Percentiles rank a stretch among this genome's conserved stretches.
These are phyloP conservation scores for Fabriciana adippe DNA, from an alignment of 2,888 invertebrate genomes.

Conservation along the genomic window DNA sequence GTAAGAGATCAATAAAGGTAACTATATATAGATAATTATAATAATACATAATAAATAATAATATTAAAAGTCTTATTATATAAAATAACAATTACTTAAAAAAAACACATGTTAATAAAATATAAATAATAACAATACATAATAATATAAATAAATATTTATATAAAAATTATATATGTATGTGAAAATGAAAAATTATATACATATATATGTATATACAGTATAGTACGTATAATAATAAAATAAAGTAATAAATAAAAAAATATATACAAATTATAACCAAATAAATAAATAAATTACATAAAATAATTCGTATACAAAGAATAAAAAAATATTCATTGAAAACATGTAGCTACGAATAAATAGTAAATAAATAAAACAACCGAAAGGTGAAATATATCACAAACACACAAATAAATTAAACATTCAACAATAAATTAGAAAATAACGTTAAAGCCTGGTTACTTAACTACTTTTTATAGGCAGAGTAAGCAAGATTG, in stretches of 20 bases:
- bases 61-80: conserved; percentile 3
- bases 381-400: conserved; percentile 61
- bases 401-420: conserved; percentile 56
- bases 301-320: conserved; percentile 30
- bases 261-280: conserved; percentile 32
- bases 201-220: too few relatives aligned
- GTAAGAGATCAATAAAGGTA: conserved; percentile 37
- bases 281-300: conserved; percentile 33
- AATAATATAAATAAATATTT: neutral
- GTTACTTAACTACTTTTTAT: conserved; percentile 59
- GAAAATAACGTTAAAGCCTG: conserved; percentile 34
- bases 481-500: conserved; percentile 69
- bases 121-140: conserved; percentile 13
- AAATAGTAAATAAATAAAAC: conserved; percentile 50
- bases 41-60: conserved; percentile 13
- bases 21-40: conserved; percentile 14
- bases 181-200: too few relatives aligned
- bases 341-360: conserved; percentile 60
- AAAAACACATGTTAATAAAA: conserved; percentile 5
- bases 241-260: conserved; percentile 30
- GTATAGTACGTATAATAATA: neutral
- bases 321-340: conserved; percentile 55
- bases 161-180: too few relatives aligned
- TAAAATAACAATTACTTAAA: conserved; percentile 14
- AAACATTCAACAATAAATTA: conserved; percentile 50